Evolutionary conservation across 2,888 invertebrate species (phyloP).

Genomic region (Diarsia mendica): DNA sequence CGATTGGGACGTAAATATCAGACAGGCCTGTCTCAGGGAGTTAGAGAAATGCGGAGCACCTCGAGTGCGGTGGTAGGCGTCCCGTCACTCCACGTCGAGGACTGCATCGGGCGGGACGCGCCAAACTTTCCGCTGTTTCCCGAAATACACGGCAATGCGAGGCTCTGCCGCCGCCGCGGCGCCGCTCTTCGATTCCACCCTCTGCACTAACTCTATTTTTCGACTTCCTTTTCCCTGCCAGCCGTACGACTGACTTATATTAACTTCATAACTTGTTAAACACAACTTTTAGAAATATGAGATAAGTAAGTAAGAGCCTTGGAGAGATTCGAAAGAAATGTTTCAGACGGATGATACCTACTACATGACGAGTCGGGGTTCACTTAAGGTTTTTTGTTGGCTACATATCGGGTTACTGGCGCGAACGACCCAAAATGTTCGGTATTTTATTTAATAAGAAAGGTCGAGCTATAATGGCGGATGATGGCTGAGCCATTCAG

Average conservation of each 20-base stretch:
- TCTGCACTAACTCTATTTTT: slow-evolving; percentile 83
- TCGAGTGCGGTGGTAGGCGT: slow-evolving; percentile 52
- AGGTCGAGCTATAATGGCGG: slow-evolving; percentile 69
- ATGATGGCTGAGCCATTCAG: slow-evolving; percentile 73
- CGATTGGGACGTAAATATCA: slow-evolving; percentile 61
- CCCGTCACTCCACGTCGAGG: slow-evolving; percentile 58
- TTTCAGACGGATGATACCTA: slow-evolving; percentile 73
- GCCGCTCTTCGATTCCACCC: slow-evolving; percentile 80
- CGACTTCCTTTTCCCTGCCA: slow-evolving; percentile 81
- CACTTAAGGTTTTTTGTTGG: slow-evolving; percentile 73
- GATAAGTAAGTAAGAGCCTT: slow-evolving; percentile 79
- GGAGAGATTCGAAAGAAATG: slow-evolving; percentile 81
- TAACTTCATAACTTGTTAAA: slow-evolving; percentile 88
- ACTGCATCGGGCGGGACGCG: slow-evolving; percentile 54
- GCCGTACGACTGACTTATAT: slow-evolving; percentile 83
- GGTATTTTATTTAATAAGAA: slow-evolving; percentile 77
- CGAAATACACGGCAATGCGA: slow-evolving; percentile 72
- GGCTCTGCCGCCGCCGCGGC: slow-evolving; percentile 75
- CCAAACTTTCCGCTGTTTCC: slow-evolving; percentile 52
- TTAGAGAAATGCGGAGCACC: slow-evolving; percentile 57
- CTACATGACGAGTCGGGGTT: slow-evolving; percentile 72
- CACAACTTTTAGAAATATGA: slow-evolving; percentile 85
- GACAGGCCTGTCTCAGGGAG: slow-evolving; percentile 57
- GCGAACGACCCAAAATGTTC: slow-evolving; percentile 63
- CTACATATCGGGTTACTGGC: slow-evolving; percentile 74